A percentile compares a stretch with the other conserved stretches of the same genome.
Conservation (phyloP, 2,888 invertebrate genomes). For the Epirrhoe tristata region DNA sequence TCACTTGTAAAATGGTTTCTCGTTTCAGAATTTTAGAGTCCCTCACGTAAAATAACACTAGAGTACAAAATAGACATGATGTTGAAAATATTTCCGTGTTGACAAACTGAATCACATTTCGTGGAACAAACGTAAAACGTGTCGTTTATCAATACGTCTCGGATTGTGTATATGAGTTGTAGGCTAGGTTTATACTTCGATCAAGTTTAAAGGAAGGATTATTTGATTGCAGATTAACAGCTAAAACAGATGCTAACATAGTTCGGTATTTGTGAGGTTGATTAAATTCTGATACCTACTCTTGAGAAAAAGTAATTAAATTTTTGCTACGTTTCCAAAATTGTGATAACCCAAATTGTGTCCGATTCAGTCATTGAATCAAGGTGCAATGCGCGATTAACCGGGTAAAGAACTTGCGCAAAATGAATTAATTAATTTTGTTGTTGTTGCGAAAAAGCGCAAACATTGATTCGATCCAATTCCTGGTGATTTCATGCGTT, state of each 20-base stretch:
- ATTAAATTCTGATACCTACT: neutral
- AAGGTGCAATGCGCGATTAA: slow-evolving; percentile 48
- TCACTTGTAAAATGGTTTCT: slow-evolving; percentile 16
- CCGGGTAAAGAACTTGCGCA: slow-evolving; percentile 50
- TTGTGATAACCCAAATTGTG: slow-evolving; percentile 19
- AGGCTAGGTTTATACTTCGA: neutral
- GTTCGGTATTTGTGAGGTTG: neutral
- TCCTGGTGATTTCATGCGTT: slow-evolving; percentile 49
- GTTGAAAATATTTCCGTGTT: slow-evolving; percentile 16
- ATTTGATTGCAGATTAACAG: slow-evolving; percentile 3
- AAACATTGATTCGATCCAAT: slow-evolving; percentile 64
- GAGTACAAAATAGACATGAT: neutral
- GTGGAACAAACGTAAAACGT: neutral
- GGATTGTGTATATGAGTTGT: slow-evolving; percentile 1
- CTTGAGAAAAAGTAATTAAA: neutral
- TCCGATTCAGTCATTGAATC: slow-evolving; percentile 33
- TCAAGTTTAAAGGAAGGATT: slow-evolving; percentile 1
- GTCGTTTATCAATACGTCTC: too few relatives aligned
- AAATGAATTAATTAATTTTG: slow-evolving; percentile 47
- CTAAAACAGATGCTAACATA: neutral
- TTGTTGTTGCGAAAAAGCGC: slow-evolving; percentile 51
- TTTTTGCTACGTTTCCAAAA: slow-evolving; percentile 3
- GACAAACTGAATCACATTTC: slow-evolving; percentile 15
- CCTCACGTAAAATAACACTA: too few relatives aligned
- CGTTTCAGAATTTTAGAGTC: slow-evolving; percentile 1